phyloP scores from a whole-genome alignment of 92 coral and sea anemone species.

The Actinernus sp. region DNA sequence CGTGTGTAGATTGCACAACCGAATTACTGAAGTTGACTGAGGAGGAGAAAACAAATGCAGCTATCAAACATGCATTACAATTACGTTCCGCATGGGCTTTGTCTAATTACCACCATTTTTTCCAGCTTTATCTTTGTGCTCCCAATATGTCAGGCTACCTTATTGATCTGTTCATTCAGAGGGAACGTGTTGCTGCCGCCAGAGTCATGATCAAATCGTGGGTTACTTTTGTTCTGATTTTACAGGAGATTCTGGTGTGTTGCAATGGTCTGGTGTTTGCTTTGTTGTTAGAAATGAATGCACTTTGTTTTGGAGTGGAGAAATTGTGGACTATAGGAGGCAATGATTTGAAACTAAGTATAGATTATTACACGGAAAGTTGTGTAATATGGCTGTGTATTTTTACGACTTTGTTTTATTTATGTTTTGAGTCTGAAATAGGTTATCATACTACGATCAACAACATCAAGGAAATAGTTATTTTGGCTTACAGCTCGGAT shows the following conservation, averaged over 20 bases:
- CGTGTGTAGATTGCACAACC: slow-evolving; percentile 32
- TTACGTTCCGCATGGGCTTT: slow-evolving; percentile 98
- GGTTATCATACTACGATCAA: too few relatives aligned
- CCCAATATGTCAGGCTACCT: slow-evolving; percentile 99
- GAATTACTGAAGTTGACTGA: slow-evolving; percentile 79
- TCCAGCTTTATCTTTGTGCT: slow-evolving; percentile 97
- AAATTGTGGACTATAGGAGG: not conserved
- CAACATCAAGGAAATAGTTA: too few relatives aligned
- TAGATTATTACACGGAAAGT: too few relatives aligned
- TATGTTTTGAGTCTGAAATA: too few relatives aligned
- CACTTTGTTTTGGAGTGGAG: not conserved
- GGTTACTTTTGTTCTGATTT: slow-evolving; percentile 86
- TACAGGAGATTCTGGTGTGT: slow-evolving; percentile 31
- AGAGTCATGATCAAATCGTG: slow-evolving; percentile 98
- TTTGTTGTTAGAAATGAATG: not conserved
- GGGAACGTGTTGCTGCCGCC: slow-evolving; percentile 91
- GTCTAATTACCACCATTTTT: slow-evolving; percentile 99
- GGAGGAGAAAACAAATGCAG: slow-evolving; percentile 85
- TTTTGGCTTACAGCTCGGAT: too few relatives aligned
- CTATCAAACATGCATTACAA: slow-evolving; percentile 88
- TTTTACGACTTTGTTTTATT: too few relatives aligned
- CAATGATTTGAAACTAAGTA: too few relatives aligned
- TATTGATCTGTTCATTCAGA: slow-evolving; percentile 95
- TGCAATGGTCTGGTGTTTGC: slow-evolving; percentile 21
- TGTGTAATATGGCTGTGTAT: too few relatives aligned